These are phyloP conservation scores for Denticeps clupeoides DNA, from an alignment of 2,797 vertebrate species.

Conservation along the genomic window DNA sequence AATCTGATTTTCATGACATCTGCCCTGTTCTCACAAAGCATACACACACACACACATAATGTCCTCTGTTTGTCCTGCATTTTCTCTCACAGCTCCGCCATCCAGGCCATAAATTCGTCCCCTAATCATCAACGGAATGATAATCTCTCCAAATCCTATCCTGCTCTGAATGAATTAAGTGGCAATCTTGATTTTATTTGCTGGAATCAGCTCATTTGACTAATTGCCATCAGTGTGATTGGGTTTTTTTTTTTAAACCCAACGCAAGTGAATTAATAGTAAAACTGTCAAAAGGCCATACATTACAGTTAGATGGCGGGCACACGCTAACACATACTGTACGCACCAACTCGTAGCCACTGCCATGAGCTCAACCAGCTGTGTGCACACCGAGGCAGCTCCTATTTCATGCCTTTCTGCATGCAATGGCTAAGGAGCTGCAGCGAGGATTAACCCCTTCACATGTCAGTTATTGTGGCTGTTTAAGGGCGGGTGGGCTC, in stretches of 20 bases:
- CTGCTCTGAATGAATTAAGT: slow-evolving; percentile 39
- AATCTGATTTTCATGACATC: slow-evolving; percentile 42
- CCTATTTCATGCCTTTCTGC: slow-evolving; percentile 26
- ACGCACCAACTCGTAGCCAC: slow-evolving; percentile 13
- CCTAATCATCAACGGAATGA: slow-evolving; percentile 20
- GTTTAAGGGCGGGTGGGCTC: slow-evolving; percentile 18
- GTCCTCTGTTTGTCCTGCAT: slow-evolving; percentile 24
- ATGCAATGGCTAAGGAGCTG: slow-evolving; percentile 15
- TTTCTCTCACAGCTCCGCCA: slow-evolving; percentile 21
- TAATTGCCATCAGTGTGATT: slow-evolving; percentile 44
- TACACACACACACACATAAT: slow-evolving; percentile 3
- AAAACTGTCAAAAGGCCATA: neutral
- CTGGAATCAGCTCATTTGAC: slow-evolving; percentile 41
- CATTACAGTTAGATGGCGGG: neutral
- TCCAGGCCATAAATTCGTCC: slow-evolving; percentile 20
- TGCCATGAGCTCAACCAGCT: slow-evolving; percentile 25
- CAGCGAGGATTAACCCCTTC: slow-evolving; percentile 27
- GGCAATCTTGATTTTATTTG: slow-evolving; percentile 39
- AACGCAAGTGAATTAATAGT: neutral
- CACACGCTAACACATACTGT: slow-evolving; percentile 1
- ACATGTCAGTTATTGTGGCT: slow-evolving; percentile 15
- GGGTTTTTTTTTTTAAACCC: slow-evolving; percentile 17
- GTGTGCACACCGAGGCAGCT: slow-evolving; percentile 20
- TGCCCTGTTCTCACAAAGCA: slow-evolving; percentile 21
- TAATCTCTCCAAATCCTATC: slow-evolving; percentile 38